phyloP scores from a whole-genome alignment of 2,888 invertebrate species.

The Perizoma flavofasciatum region DNA sequence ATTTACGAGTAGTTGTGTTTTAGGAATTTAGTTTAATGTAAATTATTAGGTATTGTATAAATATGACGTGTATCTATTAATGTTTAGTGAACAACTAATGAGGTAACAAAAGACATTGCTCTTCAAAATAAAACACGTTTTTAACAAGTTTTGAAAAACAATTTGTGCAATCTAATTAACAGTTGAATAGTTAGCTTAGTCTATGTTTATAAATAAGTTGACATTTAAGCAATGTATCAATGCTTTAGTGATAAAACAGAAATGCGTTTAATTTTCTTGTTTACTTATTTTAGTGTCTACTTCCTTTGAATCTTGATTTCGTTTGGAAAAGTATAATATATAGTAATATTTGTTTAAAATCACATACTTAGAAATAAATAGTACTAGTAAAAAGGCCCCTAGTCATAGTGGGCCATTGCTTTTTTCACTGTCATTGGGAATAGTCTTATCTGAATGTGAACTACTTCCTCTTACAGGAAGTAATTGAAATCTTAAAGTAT shows the following conservation, averaged over 20 bases:
- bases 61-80: conserved; percentile 24
- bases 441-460: conserved; percentile 41
- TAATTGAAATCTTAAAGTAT: conserved; percentile 85
- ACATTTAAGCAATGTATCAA: conserved; percentile 17
- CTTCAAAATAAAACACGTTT: conserved; percentile 37
- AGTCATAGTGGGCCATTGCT: conserved; percentile 72
- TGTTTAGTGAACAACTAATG: conserved; percentile 62
- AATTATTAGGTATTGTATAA: conserved; percentile 9
- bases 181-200: conserved; percentile 24
- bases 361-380: conserved; percentile 64
- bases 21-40: conserved; percentile 33
- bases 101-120: conserved; percentile 57
- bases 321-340: conserved; percentile 34
- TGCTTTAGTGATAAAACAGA: conserved; percentile 17
- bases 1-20: conserved; percentile 18
- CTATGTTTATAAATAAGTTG: conserved; percentile 23
- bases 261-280: conserved; percentile 16
- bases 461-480: conserved; percentile 70
- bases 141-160: conserved; percentile 30
- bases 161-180: conserved; percentile 34
- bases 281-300: conserved; percentile 1
- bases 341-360: conserved; percentile 56
- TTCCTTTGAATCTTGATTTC: conserved; percentile 6
- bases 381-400: conserved; percentile 52
- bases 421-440: conserved; percentile 33